phyloP scores from a whole-genome alignment of 2,797 vertebrate species.

The Novumbra hubbsi region DNA sequence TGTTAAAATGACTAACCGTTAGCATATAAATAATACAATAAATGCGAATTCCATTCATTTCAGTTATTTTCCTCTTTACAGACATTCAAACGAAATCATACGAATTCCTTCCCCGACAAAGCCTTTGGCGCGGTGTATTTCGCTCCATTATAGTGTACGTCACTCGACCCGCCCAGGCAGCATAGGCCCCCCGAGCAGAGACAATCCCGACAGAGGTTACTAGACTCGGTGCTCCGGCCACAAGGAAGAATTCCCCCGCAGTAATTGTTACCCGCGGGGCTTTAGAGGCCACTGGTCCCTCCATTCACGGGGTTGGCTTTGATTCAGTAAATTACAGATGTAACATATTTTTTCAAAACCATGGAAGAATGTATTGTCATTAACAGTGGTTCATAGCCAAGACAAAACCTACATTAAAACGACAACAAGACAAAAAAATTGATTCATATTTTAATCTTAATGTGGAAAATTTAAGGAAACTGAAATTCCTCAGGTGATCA shows the following conservation, averaged over 20 bases:
- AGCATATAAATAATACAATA: no score
- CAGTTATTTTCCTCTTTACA: background rate
- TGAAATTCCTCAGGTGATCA: no score
- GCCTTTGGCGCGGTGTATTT: constrained; percentile 66
- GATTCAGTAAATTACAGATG: constrained; percentile 33
- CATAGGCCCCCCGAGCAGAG: constrained; percentile 84
- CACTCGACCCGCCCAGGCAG: constrained; percentile 64
- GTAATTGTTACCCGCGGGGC: constrained; percentile 68
- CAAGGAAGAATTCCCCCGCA: constrained; percentile 71
- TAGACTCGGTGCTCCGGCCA: constrained; percentile 71
- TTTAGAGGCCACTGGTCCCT: constrained; percentile 64
- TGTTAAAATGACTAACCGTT: background rate
- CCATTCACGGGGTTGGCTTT: constrained; percentile 61
- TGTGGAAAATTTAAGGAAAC: no score
- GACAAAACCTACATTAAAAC: no score
- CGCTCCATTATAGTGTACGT: constrained; percentile 52
- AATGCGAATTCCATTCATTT: background rate
- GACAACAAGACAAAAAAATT: no score
- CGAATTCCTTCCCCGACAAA: constrained; percentile 66
- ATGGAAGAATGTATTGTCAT: background rate
- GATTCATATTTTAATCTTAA: no score
- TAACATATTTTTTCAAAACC: background rate
- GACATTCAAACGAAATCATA: constrained; percentile 45
- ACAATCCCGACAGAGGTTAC: constrained; percentile 72
- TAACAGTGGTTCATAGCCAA: background rate